Percentiles rank a stretch among this genome's conserved stretches.
These are phyloP conservation scores for Terrapene triunguis DNA, from an alignment of 2,113 vertebrate species.

Conservation along the genomic window DNA sequence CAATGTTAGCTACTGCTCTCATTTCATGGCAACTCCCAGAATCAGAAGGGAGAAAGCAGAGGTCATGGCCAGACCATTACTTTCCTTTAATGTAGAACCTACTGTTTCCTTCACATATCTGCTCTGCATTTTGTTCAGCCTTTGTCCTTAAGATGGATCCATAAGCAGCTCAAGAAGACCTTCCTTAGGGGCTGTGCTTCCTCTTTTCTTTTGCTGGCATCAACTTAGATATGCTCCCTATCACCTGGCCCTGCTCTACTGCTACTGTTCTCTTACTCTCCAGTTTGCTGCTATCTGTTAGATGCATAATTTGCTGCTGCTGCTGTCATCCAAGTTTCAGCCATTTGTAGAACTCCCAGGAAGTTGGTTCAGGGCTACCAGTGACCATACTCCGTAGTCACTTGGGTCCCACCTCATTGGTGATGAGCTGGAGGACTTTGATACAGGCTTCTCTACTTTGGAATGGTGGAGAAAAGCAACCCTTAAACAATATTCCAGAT, in stretches of 20 bases:
- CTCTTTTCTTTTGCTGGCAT: background rate
- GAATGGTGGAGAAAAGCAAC: no score
- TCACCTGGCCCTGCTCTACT: background rate
- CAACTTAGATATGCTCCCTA: background rate
- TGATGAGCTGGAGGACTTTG: fast-evolving
- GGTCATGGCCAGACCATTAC: background rate
- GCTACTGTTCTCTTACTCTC: background rate
- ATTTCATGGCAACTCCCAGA: background rate
- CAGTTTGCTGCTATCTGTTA: background rate
- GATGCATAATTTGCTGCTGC: fast-evolving
- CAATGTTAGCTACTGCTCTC: background rate
- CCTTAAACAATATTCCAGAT: no score
- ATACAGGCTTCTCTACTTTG: no score
- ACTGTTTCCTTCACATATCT: background rate
- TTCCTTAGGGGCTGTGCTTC: no score
- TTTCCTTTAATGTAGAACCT: background rate
- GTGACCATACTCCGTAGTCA: background rate
- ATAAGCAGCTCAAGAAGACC: background rate
- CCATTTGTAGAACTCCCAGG: background rate
- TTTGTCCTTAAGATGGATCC: background rate
- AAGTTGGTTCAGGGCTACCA: fast-evolving
- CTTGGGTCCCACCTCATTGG: background rate
- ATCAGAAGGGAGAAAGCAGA: background rate
- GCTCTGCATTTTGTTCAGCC: no score
- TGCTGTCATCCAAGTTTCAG: background rate